Percentiles rank a stretch among this genome's conserved stretches.
phyloP scores from a whole-genome alignment of 2,113 vertebrate species.

The Tragelaphus scriptus region DNA sequence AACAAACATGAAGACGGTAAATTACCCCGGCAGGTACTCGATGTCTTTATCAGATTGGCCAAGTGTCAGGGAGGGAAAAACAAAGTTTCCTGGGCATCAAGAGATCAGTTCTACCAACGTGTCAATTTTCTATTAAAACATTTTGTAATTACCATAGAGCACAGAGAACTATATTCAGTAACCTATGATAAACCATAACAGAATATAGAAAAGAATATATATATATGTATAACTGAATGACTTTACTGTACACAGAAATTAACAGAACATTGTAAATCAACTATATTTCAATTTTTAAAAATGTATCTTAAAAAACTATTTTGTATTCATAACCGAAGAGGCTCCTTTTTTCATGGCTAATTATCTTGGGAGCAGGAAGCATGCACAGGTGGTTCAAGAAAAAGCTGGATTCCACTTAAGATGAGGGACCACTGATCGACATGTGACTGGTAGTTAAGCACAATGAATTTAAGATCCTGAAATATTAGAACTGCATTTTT shows the following conservation, averaged over 20 bases:
- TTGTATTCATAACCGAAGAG: background rate
- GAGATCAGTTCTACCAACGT: background rate
- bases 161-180: background rate
- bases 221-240: background rate
- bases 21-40: slow-evolving; percentile 70
- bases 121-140: background rate
- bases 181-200: background rate
- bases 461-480: background rate
- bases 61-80: slow-evolving; percentile 5
- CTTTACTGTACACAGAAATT: background rate
- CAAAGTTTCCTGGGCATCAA: background rate
- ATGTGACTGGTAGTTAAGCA: background rate
- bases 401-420: background rate
- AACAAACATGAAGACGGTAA: slow-evolving; percentile 70
- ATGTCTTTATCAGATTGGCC: slow-evolving; percentile 62
- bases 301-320: background rate
- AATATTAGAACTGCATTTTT: background rate
- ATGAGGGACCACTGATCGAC: background rate
- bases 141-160: background rate
- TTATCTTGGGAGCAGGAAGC: background rate
- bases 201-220: background rate
- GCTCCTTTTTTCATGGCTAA: background rate
- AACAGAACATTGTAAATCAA: background rate
- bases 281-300: background rate
- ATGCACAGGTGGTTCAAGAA: background rate